Evolutionary conservation across 1,140 invertebrate species (phyloP), one percentile per base, ranked within the genome.

Genomic region (Drosophila obscura): DNA sequence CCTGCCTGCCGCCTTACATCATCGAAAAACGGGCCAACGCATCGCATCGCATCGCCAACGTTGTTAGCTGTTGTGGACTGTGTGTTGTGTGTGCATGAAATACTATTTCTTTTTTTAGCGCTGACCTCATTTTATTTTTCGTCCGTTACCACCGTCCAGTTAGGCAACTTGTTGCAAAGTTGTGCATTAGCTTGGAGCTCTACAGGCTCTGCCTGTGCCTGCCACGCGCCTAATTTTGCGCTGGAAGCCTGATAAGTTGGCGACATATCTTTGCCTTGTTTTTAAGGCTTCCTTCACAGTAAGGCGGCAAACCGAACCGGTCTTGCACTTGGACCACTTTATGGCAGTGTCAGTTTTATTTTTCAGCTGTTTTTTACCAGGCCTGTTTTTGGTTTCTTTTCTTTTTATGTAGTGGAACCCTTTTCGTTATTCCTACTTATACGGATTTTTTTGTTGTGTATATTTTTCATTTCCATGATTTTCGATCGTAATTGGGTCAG

Each of bases 201-300:
- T 2, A 68, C 41, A 65, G 53, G 62, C 31, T 35, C 31, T 35
- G 1, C 31, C 3, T 19, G 19, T 39, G 9, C 35, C 8, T 58
- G 65, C 49, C 66, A 78, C 67, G 67, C 72, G 77, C 22, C 71
- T 24, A 64, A 28, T 44, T 22, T 57, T 52, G 52, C 22, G 13
- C 13, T 43, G 31, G 81, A 84, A 85, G 82, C 81, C 81, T 87
- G 82, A 74, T 68, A 87, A 85, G 82, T 85, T 87, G 82, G 82
- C 73, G 80, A 87, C 81, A 85, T 78, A 71, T 75, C 84, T 48
- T 68, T 55, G 66, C 44, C 51, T 19, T 49, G 43, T 26, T 49
- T 51, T 57, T 53, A 84, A 80, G 80, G 81, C 81, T 84, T 84
- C 81, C 81, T 81, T 53, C 9, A 57, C 65, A 69, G 41, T 24